phyloP scores from a whole-genome alignment of 2,113 vertebrate species.

The Nanorana parkeri region DNA sequence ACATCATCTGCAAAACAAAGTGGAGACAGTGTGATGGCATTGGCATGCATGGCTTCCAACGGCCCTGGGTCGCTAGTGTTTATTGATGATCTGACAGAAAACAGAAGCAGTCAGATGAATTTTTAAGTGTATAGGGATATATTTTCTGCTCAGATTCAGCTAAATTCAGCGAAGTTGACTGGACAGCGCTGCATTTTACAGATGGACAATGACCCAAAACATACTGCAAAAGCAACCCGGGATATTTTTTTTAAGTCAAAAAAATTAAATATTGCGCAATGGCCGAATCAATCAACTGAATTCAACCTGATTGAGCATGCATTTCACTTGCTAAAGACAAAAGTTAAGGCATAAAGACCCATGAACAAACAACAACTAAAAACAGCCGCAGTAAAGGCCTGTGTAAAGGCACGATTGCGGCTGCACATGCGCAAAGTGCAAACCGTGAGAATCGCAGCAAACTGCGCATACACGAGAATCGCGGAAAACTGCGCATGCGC shows the following conservation, averaged over 20 bases:
- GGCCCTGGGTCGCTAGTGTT: slow-evolving; percentile 8
- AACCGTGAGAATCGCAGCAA: too few relatives aligned
- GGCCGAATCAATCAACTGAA: neutral
- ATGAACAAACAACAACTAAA: too few relatives aligned
- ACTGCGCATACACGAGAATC: too few relatives aligned
- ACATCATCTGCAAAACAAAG: neutral
- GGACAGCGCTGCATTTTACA: too few relatives aligned
- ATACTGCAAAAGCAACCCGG: too few relatives aligned
- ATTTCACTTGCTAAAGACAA: too few relatives aligned
- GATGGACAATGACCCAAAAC: too few relatives aligned
- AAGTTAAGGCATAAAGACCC: neutral
- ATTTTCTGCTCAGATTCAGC: neutral
- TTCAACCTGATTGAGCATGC: neutral
- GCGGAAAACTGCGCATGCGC: too few relatives aligned
- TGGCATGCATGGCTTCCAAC: slow-evolving; percentile 18
- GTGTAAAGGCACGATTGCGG: too few relatives aligned
- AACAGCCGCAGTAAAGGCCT: too few relatives aligned
- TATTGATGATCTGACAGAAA: neutral
- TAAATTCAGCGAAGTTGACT: neutral
- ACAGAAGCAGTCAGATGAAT: slow-evolving; percentile 2
- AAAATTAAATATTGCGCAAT: neutral
- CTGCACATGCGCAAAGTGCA: too few relatives aligned
- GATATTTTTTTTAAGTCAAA: neutral
- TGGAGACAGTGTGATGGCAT: slow-evolving; percentile 14
- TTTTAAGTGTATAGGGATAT: neutral